phyloP scores from a whole-genome alignment of 23 tunicate genomes.

The Halocynthia aurantium region DNA sequence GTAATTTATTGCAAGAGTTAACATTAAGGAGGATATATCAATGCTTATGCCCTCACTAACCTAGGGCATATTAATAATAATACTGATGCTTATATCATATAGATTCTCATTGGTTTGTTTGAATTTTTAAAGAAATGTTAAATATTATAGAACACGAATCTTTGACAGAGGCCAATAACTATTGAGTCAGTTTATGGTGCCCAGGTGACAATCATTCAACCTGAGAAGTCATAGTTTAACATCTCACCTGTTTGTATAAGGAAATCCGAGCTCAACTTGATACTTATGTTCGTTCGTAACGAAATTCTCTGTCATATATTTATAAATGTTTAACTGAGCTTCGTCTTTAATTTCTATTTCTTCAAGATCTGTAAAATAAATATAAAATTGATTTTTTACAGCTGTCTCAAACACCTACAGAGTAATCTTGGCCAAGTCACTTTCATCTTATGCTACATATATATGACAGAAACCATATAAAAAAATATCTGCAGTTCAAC shows the following conservation, averaged over 20 bases:
- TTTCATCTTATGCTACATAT: background rate
- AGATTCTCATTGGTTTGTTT: too few species aligned
- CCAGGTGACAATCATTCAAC: too few species aligned
- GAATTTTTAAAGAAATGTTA: too few species aligned
- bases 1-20: background rate
- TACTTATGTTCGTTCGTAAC: slow-evolving; percentile 4
- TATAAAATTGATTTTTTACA: background rate
- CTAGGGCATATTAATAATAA: too few species aligned
- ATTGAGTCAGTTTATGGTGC: too few species aligned
- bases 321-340: background rate
- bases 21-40: background rate
- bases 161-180: too few species aligned
- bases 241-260: slow-evolving; percentile 8
- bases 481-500: background rate
- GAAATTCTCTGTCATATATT: background rate
- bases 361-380: background rate
- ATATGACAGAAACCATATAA: background rate
- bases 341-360: slow-evolving; percentile 2
- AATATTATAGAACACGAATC: too few species aligned
- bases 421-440: background rate
- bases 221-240: too few species aligned
- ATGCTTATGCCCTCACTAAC: too few species aligned
- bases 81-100: too few species aligned
- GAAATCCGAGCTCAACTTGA: background rate
- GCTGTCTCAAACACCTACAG: background rate